These are phyloP conservation scores for Strigops habroptila DNA, from an alignment of 2,113 vertebrate genomes.

Conservation along the genomic window DNA sequence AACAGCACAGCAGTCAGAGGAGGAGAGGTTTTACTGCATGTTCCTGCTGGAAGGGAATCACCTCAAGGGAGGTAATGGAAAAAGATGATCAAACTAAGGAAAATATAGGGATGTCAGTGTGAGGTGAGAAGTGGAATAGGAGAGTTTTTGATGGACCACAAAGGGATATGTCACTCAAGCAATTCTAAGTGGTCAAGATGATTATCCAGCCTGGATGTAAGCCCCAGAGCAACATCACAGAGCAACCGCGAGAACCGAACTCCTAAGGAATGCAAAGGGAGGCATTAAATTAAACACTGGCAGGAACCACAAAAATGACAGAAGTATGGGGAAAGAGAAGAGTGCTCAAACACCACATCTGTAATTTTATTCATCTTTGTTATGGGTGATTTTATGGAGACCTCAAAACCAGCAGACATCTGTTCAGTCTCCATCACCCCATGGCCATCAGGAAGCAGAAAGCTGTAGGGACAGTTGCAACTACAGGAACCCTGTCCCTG, in stretches of 20 bases:
- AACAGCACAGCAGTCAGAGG: not conserved
- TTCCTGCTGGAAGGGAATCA: not conserved
- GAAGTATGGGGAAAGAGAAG: not conserved
- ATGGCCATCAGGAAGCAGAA: not conserved
- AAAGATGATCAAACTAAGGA: not conserved
- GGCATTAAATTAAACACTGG: not conserved
- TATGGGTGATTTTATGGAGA: not conserved
- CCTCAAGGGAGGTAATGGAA: not conserved
- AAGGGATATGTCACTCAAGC: not conserved
- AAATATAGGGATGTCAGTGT: not conserved
- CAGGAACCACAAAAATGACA: not conserved
- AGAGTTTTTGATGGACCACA: not conserved
- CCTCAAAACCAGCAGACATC: not conserved
- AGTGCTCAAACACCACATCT: not conserved
- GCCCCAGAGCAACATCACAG: not conserved
- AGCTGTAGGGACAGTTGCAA: not conserved
- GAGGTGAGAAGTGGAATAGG: not conserved
- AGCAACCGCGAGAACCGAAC: not conserved
- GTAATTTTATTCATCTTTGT: not conserved
- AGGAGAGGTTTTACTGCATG: not conserved
- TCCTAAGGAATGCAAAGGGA: not conserved
- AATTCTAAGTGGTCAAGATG: not conserved
- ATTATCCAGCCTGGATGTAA: not conserved
- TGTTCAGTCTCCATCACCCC: not conserved
- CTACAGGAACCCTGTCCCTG: not conserved